phyloP scores from a whole-genome alignment of 2,113 vertebrate species.

The Dipodomys spectabilis region DNA sequence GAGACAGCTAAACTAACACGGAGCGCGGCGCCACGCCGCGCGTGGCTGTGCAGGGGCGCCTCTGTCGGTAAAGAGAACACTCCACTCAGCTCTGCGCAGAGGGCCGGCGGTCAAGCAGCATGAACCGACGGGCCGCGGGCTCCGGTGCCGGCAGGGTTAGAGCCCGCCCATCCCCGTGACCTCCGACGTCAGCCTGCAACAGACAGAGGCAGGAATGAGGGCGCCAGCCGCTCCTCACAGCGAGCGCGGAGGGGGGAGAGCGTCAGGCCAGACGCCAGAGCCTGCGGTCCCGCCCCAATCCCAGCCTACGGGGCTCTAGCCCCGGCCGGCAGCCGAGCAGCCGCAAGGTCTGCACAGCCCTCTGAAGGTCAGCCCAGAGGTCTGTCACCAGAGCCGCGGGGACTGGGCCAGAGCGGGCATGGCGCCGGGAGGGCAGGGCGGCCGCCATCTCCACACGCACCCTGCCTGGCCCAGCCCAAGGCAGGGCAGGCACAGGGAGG shows the following conservation, averaged over 20 bases:
- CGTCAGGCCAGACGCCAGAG: not conserved
- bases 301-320: not conserved
- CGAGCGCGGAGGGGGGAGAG: no score
- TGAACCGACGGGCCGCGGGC: constrained; percentile 86
- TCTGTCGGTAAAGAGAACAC: constrained; percentile 80
- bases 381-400: not conserved
- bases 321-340: no score
- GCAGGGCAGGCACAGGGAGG: no score
- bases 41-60: not conserved
- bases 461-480: no score
- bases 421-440: no score
- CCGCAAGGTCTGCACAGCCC: not conserved
- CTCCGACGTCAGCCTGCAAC: constrained; percentile 98
- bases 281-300: not conserved
- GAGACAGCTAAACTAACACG: not conserved
- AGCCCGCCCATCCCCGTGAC: constrained; percentile 98
- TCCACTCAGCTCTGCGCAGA: constrained; percentile 75
- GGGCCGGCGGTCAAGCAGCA: constrained; percentile 79
- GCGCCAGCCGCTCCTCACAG: no score
- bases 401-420: not conserved
- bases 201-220: constrained; percentile 81
- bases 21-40: constrained; percentile 67
- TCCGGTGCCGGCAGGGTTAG: constrained; percentile 89
- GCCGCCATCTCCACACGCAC: no score
- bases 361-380: not conserved